Evolutionary conservation across 2,797 vertebrate genomes (phyloP).

Genomic region (Lacerta agilis): DNA sequence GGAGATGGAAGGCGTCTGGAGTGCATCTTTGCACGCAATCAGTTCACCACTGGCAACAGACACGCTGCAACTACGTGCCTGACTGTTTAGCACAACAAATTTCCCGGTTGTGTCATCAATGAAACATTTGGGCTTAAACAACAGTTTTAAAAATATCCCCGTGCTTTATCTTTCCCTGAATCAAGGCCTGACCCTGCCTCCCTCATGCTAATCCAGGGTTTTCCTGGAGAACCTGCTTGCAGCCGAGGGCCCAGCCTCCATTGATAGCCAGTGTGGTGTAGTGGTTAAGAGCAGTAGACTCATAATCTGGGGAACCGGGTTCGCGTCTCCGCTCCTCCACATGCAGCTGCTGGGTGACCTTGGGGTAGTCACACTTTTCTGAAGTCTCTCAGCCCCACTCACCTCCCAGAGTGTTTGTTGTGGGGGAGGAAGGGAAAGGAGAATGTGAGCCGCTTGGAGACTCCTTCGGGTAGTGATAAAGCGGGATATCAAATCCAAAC

Average conservation of each 20-base stretch:
- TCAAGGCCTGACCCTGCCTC: not conserved
- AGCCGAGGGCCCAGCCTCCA: fast-evolving
- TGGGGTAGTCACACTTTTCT: too few species aligned
- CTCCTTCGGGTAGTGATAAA: too few species aligned
- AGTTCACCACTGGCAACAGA: not conserved
- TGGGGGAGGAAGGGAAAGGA: too few species aligned
- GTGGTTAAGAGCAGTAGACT: too few species aligned
- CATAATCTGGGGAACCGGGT: too few species aligned
- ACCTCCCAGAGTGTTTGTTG: too few species aligned
- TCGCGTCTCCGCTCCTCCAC: too few species aligned
- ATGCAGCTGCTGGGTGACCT: too few species aligned
- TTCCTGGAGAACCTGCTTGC: not conserved
- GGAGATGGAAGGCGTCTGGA: not conserved
- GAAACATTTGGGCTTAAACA: not conserved
- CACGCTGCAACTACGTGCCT: not conserved
- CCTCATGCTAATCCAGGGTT: not conserved
- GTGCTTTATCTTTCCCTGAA: not conserved
- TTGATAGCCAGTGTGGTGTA: too few species aligned
- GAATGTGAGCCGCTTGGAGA: too few species aligned
- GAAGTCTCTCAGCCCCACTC: too few species aligned
- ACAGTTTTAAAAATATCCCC: not conserved
- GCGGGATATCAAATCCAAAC: too few species aligned
- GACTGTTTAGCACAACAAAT: not conserved
- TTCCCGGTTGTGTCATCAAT: not conserved
- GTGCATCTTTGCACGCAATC: not conserved